Evolutionary conservation across 2,797 vertebrate genomes (phyloP), one percentile per base, ranked within the genome.

Genomic region (Salmo trutta): DNA sequence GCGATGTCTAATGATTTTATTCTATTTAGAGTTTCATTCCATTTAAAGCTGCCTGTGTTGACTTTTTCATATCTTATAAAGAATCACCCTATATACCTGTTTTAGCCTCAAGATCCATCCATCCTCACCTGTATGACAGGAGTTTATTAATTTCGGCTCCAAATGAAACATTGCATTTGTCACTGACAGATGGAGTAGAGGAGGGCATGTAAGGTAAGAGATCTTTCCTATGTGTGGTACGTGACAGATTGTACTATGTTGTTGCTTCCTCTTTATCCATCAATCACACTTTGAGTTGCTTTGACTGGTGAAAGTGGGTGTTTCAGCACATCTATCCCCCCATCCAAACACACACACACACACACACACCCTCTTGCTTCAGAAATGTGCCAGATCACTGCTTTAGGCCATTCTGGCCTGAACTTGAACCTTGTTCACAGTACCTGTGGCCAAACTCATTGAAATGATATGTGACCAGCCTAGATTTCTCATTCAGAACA

Each of bases 61-160:
- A n/a, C 8, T 29, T 69, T 74, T 81, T 70, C 53, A 29, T 68
- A 54, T 47, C 1, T 65, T 79, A 74, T 67, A 80, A 80, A 73
- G 68, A 84, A 85, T 75, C 72, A 72, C 56, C 77, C 84, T 80
- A 84, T 54, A 68, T 64, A 51, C 16, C 31, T 67, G 31, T 82
- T 78, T 53, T 88, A 76, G 84, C 90, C 91, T 67, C 59, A 4
- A 86, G 88, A 79, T 59, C 74, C 72, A 80, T 91, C 88, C 77
- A 70, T 85, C 85, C 73, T 79, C 84, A 82, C 80, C 67, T 66
- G 51, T 82, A 81, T 89, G 88, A 92, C 88, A 90, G 81, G 81
- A 90, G 90, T 91, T 90, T 91, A 90, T 89, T 91, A 80, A 88
- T 82, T 88, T 83, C 41, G 47, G 27, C 78, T 84, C 82, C 64